These are phyloP conservation scores for Leptinotarsa tumamoca DNA, from an alignment of 2,888 invertebrate genomes.

Conservation along the genomic window DNA sequence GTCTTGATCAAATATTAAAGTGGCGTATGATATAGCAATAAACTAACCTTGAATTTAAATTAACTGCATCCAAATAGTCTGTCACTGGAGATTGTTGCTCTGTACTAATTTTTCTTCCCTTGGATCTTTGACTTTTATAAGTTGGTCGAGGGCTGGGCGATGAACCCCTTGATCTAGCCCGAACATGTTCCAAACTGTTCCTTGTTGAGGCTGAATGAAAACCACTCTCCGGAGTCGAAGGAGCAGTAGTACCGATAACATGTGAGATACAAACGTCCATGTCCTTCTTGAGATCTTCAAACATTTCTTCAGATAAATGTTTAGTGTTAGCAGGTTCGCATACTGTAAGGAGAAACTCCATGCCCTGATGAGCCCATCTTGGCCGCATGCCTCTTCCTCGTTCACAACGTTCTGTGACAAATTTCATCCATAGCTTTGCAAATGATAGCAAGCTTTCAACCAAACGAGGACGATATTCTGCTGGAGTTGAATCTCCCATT, in stretches of 20 bases:
- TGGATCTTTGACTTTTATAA: constrained; percentile 62
- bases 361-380: constrained; percentile 89
- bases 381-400: constrained; percentile 80
- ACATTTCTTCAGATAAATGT: constrained; percentile 81
- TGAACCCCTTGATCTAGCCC: constrained; percentile 60
- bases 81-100: constrained; percentile 58
- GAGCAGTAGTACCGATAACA: constrained; percentile 76
- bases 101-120: constrained; percentile 59
- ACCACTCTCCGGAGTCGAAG: constrained; percentile 64
- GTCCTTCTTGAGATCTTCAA: constrained; percentile 81
- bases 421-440: constrained; percentile 89
- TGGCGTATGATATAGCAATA: background rate
- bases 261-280: constrained; percentile 91
- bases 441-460: constrained; percentile 76
- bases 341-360: constrained; percentile 87
- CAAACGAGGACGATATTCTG: constrained; percentile 65
- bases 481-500: constrained; percentile 72
- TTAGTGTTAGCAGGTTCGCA: constrained; percentile 87
- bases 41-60: constrained; percentile 47
- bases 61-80: constrained; percentile 51
- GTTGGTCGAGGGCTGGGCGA: constrained; percentile 64
- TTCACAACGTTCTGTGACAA: constrained; percentile 87
- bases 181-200: constrained; percentile 58
- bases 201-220: constrained; percentile 61
- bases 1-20: too few species aligned